phyloP scores from a whole-genome alignment of 2,113 vertebrate genomes.

The Emydocephalus ijimae region DNA sequence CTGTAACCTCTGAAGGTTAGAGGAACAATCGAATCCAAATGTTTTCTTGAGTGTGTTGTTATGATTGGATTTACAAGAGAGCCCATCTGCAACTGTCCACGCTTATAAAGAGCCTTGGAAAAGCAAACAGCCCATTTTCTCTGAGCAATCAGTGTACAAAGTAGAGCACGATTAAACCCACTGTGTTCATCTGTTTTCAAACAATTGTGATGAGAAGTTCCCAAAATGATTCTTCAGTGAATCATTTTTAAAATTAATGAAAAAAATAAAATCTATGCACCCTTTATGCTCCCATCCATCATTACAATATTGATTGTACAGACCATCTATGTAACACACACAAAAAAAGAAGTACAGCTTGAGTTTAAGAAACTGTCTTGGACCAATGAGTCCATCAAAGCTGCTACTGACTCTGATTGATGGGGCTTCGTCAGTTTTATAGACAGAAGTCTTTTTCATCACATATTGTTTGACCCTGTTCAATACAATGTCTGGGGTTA shows the following conservation, averaged over 20 bases:
- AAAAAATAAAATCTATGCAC: not conserved
- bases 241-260: not conserved
- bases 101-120: not conserved
- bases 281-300: not conserved
- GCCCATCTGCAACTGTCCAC: not conserved
- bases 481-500: not conserved
- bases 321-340: not conserved
- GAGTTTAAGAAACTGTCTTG: not conserved
- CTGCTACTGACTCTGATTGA: not conserved
- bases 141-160: not conserved
- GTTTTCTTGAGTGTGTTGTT: not conserved
- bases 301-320: not conserved
- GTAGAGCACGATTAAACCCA: not conserved
- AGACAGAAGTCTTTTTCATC: not conserved
- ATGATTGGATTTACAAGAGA: constrained; percentile 9
- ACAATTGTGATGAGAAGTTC: too few species aligned
- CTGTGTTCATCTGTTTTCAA: not conserved
- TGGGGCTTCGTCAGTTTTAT: not conserved
- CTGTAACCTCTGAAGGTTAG: constrained; percentile 16
- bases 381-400: not conserved
- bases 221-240: not conserved
- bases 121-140: not conserved
- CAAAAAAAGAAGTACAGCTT: not conserved
- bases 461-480: not conserved
- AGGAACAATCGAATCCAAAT: constrained; percentile 4